A percentile compares a stretch with the other conserved stretches of the same genome.
Evolutionary conservation across 64 coral and sea anemone genomes (phyloP).

Genomic region (Stylophora pistillata): DNA sequence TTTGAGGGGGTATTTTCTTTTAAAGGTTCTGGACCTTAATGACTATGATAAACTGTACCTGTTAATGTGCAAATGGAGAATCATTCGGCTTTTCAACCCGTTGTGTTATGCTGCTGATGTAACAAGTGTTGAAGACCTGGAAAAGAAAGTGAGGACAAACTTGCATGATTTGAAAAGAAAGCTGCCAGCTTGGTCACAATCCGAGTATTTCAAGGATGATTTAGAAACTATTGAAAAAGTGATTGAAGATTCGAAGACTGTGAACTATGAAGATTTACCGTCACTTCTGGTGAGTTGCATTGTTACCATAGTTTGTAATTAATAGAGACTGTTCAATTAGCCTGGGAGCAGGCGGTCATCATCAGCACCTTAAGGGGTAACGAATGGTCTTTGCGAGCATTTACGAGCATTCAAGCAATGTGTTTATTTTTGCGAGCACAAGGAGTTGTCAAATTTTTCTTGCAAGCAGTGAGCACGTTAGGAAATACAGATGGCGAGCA

Average conservation of each 20-base stretch:
- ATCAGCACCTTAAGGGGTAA: no score
- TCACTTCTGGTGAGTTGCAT: constrained; percentile 10
- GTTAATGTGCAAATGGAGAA: constrained; percentile 35
- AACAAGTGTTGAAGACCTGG: constrained; percentile 21
- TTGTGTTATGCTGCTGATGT: constrained; percentile 14
- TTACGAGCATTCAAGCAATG: no score
- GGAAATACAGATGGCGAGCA: no score
- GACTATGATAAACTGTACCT: constrained; percentile 33
- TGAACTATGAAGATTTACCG: constrained; percentile 27
- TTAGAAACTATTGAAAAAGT: neutral
- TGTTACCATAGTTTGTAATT: neutral
- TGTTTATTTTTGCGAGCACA: no score
- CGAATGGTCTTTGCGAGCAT: no score
- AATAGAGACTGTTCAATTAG: neutral
- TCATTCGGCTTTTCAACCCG: neutral
- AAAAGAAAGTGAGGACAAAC: neutral
- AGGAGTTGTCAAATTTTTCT: no score
- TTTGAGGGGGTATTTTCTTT: neutral
- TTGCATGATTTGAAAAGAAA: neutral
- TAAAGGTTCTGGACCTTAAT: neutral
- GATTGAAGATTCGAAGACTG: constrained; percentile 36
- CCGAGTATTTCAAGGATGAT: neutral
- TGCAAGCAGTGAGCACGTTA: no score
- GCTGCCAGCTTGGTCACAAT: neutral
- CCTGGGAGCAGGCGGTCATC: neutral